A percentile compares a stretch with the other conserved stretches of the same genome.
These are phyloP conservation scores for Neodon shergylaensis DNA, from an alignment of 2,113 vertebrate species.

Conservation along the genomic window DNA sequence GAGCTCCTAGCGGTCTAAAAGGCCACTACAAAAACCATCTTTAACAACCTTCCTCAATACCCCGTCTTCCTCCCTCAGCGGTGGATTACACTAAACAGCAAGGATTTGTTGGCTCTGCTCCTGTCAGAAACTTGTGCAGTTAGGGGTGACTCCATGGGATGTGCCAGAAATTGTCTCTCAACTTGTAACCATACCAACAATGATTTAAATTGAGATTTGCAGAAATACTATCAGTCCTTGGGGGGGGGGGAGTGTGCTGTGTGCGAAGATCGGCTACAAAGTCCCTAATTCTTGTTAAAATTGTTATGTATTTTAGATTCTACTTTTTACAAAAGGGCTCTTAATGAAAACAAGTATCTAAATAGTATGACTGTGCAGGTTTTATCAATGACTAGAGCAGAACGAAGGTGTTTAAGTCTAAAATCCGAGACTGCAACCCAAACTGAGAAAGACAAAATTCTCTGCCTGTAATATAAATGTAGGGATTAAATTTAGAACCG, in stretches of 20 bases:
- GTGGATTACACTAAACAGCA: background rate
- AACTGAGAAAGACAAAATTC: slow-evolving; percentile 13
- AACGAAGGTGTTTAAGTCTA: slow-evolving; percentile 24
- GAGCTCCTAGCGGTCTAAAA: background rate
- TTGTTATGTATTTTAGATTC: background rate
- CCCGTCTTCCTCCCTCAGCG: background rate
- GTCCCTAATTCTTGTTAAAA: slow-evolving; percentile 19
- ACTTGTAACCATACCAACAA: background rate
- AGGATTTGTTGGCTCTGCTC: background rate
- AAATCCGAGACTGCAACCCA: slow-evolving; percentile 15
- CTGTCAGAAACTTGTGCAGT: background rate
- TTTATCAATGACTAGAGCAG: background rate
- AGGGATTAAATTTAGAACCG: background rate
- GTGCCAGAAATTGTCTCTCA: background rate
- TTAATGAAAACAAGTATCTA: slow-evolving; percentile 17
- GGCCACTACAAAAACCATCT: background rate
- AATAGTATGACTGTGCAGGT: background rate
- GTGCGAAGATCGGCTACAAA: background rate
- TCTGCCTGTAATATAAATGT: background rate
- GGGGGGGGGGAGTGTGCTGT: background rate
- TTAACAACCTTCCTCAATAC: background rate
- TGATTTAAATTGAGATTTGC: background rate
- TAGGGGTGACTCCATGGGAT: background rate
- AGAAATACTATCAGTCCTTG: background rate
- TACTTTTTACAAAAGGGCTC: background rate